A percentile compares a stretch with the other conserved stretches of the same genome.
phyloP scores from a whole-genome alignment of 2,113 vertebrate genomes.

The Laticauda colubrina region DNA sequence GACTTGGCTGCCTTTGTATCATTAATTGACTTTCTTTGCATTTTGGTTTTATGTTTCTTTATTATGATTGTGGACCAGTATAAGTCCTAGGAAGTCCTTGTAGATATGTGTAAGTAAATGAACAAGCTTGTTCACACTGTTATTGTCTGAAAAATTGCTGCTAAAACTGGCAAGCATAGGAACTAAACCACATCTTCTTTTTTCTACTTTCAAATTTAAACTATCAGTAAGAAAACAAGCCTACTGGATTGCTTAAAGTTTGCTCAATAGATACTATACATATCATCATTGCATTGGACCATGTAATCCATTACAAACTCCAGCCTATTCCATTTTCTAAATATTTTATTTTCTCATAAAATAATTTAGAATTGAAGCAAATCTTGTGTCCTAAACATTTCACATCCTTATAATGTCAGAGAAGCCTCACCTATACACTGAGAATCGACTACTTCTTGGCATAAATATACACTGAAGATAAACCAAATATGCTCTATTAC shows the following conservation, averaged over 20 bases:
- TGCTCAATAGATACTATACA: background rate
- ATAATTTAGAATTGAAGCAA: background rate
- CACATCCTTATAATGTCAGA: background rate
- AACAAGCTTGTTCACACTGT: background rate
- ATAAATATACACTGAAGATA: background rate
- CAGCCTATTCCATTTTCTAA: background rate
- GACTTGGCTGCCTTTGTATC: background rate
- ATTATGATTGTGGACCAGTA: background rate
- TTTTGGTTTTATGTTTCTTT: background rate
- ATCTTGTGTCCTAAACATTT: background rate
- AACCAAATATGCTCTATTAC: background rate
- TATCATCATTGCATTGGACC: background rate
- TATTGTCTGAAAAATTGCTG: background rate
- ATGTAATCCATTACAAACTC: background rate
- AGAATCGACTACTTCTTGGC: background rate
- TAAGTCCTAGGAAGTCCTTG: background rate
- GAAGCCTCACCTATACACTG: background rate
- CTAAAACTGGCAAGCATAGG: background rate
- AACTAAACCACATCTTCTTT: background rate
- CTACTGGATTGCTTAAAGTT: background rate
- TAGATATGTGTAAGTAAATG: background rate
- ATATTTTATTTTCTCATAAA: background rate
- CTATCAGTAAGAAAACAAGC: background rate
- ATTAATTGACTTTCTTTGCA: background rate
- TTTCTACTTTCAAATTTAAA: background rate